These are phyloP conservation scores for Mantis religiosa DNA, from an alignment of 2,888 invertebrate genomes.

Conservation along the genomic window DNA sequence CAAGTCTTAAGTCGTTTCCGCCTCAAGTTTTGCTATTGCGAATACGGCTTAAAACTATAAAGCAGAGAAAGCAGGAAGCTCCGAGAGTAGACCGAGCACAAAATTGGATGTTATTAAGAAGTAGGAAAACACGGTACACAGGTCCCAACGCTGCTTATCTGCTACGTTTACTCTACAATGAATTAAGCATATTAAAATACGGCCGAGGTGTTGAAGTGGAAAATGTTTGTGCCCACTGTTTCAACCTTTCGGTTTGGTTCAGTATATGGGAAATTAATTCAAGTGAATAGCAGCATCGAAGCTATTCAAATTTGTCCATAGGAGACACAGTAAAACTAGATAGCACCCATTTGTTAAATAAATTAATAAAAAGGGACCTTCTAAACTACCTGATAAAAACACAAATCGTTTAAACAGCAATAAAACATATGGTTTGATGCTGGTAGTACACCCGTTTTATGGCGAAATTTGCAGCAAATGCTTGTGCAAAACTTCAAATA, in stretches of 20 bases:
- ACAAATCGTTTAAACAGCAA: too few relatives aligned
- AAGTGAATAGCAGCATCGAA: too few relatives aligned
- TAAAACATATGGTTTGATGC: too few relatives aligned
- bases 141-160: background rate
- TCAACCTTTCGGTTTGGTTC: background rate
- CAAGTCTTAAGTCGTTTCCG: background rate
- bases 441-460: too few relatives aligned
- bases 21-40: background rate
- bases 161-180: background rate
- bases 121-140: background rate
- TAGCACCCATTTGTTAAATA: too few relatives aligned
- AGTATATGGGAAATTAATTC: too few relatives aligned
- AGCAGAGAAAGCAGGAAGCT: background rate
- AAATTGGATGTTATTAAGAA: constrained; percentile 14
- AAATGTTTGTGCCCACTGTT: background rate
- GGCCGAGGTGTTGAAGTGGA: background rate
- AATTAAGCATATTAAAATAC: background rate
- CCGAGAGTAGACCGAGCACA: constrained; percentile 1
- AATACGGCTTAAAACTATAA: constrained; percentile 4
- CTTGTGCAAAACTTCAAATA: too few relatives aligned
- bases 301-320: too few relatives aligned
- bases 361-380: too few relatives aligned
- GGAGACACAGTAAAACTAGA: too few relatives aligned
- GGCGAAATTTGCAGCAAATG: too few relatives aligned
- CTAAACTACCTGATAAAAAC: too few relatives aligned